phyloP scores from a whole-genome alignment of 2,113 vertebrate species.

The Lycaon pictus region DNA sequence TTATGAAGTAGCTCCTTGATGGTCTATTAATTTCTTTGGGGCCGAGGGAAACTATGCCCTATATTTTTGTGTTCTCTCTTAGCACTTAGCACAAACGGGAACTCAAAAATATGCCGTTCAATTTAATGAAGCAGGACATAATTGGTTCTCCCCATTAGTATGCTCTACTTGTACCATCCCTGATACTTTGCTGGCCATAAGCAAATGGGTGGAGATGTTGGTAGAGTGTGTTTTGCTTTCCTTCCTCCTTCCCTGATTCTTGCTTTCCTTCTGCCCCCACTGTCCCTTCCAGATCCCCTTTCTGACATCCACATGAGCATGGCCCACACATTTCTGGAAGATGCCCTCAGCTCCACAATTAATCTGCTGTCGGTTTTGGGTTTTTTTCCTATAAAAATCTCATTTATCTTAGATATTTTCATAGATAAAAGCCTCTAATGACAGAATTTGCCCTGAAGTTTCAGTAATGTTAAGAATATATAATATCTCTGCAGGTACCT shows the following conservation, averaged over 20 bases:
- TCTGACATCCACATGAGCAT: no score
- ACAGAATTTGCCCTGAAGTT: neutral
- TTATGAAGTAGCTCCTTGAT: neutral
- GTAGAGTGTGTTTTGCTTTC: neutral
- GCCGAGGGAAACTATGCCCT: neutral
- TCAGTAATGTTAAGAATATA: neutral
- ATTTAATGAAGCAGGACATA: neutral
- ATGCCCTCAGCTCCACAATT: neutral
- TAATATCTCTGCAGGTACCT: neutral
- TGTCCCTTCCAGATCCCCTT: neutral
- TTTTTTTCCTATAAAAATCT: neutral
- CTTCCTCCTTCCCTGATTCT: neutral
- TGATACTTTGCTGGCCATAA: no score
- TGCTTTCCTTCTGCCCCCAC: neutral
- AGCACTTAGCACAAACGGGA: neutral
- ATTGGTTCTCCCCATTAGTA: neutral
- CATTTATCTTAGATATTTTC: neutral
- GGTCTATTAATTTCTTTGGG: neutral
- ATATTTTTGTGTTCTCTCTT: neutral
- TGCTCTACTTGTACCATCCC: fast-evolving
- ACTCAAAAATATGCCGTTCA: neutral
- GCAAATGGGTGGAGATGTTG: neutral
- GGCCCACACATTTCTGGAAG: neutral
- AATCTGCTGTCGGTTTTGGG: neutral
- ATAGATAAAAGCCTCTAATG: neutral